Conservation (phyloP, 2,113 vertebrate genomes). For the Mystacornis crossleyi region DNA sequence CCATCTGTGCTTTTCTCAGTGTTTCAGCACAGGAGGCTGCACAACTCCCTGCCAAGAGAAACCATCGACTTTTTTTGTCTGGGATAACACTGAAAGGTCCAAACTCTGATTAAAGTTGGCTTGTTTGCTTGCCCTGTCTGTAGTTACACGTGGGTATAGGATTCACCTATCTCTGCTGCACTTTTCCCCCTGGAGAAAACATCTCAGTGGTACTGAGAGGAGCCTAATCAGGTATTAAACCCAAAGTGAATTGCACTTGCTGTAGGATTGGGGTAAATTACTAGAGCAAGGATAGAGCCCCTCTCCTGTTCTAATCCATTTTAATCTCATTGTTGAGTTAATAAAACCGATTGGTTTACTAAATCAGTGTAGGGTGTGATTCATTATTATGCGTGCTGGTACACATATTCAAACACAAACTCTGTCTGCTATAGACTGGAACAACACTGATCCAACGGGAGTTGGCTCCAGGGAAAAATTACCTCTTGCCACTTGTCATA, state of each 20-base stretch:
- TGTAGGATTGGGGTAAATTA: slow-evolving; percentile 41
- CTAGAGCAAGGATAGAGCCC: slow-evolving; percentile 1
- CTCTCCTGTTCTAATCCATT: slow-evolving; percentile 55
- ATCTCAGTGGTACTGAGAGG: neutral
- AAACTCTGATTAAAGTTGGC: neutral
- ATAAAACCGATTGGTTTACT: slow-evolving; percentile 63
- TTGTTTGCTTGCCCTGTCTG: neutral
- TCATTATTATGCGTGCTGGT: slow-evolving; percentile 1
- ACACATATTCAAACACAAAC: neutral
- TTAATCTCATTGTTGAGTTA: slow-evolving; percentile 62
- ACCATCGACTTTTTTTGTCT: neutral
- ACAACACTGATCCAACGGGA: slow-evolving; percentile 22
- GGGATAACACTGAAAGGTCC: neutral
- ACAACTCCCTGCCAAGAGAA: neutral
- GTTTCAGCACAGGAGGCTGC: neutral
- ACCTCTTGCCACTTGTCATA: slow-evolving; percentile 7
- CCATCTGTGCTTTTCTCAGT: neutral
- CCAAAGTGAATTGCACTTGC: neutral
- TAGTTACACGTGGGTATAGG: neutral
- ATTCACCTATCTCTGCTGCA: neutral
- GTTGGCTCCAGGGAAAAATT: slow-evolving; percentile 43
- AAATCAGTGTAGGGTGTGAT: slow-evolving; percentile 55
- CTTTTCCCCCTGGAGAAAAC: neutral
- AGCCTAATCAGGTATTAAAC: slow-evolving; percentile 20
- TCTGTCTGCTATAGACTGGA: neutral